Percentiles rank a stretch among this genome's conserved stretches.
phyloP scores from a whole-genome alignment of 2,888 invertebrate species.

The Anorthoa munda region DNA sequence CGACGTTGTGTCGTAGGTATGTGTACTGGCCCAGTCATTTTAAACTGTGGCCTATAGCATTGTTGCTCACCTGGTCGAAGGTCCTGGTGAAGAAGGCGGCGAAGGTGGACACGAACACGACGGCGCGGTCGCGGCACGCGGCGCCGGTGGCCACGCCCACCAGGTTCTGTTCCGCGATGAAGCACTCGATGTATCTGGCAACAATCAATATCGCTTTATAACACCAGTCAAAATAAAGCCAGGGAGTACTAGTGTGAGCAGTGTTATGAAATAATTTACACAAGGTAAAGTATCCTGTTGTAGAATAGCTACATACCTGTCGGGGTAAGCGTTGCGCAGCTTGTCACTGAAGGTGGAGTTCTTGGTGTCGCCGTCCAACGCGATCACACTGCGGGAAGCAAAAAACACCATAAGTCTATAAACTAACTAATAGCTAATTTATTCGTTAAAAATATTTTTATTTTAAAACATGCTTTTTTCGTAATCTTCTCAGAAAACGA shows the following conservation, averaged over 20 bases:
- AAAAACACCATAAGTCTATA: slow-evolving; percentile 56
- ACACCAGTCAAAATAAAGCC: neutral
- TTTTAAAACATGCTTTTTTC: too few species aligned
- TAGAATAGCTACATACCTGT: slow-evolving; percentile 79
- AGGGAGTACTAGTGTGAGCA: too few species aligned
- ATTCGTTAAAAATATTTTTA: too few species aligned
- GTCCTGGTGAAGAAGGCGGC: slow-evolving; percentile 99
- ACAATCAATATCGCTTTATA: too few species aligned
- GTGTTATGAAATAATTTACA: too few species aligned
- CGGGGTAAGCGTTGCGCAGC: slow-evolving; percentile 93
- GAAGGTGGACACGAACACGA: slow-evolving; percentile 99
- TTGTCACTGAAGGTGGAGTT: slow-evolving; percentile 99
- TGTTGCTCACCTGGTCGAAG: slow-evolving; percentile 95
- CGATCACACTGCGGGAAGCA: slow-evolving; percentile 93
- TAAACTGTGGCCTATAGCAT: too few species aligned
- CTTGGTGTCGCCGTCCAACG: slow-evolving; percentile 99
- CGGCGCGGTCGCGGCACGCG: slow-evolving; percentile 97
- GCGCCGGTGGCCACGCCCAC: slow-evolving; percentile 99
- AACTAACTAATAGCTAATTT: too few species aligned
- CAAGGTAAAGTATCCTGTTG: neutral
- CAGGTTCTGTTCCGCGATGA: slow-evolving; percentile 99
- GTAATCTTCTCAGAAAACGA: too few species aligned
- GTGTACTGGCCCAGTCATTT: too few species aligned
- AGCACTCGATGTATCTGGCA: slow-evolving; percentile 97
- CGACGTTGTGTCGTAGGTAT: too few species aligned